These are phyloP conservation scores for Oryctes rhinoceros DNA, from an alignment of 1,140 invertebrate genomes.

Conservation along the genomic window DNA sequence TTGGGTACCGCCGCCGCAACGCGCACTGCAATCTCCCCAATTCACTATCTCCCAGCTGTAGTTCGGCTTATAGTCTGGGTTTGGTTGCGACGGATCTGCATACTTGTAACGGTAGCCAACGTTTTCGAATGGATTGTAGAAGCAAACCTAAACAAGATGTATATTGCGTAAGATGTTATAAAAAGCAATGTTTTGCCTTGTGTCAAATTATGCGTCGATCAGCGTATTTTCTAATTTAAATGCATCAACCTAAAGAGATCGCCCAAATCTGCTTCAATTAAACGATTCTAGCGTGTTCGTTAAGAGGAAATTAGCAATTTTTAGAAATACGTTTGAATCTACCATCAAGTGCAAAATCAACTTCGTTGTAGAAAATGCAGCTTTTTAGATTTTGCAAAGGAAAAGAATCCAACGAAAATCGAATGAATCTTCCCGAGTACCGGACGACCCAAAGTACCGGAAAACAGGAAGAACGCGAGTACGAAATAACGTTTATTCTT, in stretches of 20 bases:
- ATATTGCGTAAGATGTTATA: neutral
- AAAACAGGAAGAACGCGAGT: neutral
- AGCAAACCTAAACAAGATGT: constrained; percentile 58
- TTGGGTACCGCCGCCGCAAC: constrained; percentile 63
- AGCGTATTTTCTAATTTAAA: too few species aligned
- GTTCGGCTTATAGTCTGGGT: constrained; percentile 55
- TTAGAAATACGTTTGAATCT: neutral
- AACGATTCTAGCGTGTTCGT: too few species aligned
- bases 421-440: too few species aligned
- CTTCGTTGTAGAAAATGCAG: too few species aligned
- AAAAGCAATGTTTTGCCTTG: too few species aligned
- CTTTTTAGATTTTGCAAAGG: too few species aligned
- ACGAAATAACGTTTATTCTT: neutral
- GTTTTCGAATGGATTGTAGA: constrained; percentile 57
- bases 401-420: too few species aligned
- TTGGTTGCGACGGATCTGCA: constrained; percentile 52
- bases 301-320: too few species aligned
- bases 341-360: neutral
- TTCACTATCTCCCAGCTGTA: constrained; percentile 65
- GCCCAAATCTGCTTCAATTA: too few species aligned
- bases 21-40: constrained; percentile 61
- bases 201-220: too few species aligned
- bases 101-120: constrained; percentile 62
- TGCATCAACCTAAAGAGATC: too few species aligned
- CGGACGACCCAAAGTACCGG: too few species aligned